phyloP scores from a whole-genome alignment of 2,888 invertebrate genomes.

The Drosophila ezoana region DNA sequence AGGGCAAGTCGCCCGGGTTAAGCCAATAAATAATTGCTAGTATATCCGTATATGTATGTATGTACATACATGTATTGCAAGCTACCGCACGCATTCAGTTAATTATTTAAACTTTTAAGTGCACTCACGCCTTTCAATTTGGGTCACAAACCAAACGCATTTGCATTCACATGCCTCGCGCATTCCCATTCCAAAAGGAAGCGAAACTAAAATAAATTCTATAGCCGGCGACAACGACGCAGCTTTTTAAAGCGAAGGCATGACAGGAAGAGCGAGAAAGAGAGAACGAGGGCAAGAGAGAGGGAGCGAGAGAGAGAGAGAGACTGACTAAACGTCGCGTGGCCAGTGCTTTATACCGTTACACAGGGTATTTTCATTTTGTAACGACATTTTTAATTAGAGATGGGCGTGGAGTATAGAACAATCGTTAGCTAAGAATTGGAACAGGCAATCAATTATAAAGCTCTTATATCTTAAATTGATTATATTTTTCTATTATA shows the following conservation, averaged over 20 bases:
- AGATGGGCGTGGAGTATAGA: background rate
- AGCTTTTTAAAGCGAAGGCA: conserved; percentile 6
- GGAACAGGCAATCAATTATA: background rate
- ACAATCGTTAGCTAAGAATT: background rate
- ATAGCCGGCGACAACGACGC: conserved; percentile 26
- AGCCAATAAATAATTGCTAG: conserved; percentile 1
- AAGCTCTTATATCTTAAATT: no score
- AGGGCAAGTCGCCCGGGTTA: background rate
- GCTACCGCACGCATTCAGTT: conserved; percentile 20
- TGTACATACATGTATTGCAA: conserved; percentile 5
- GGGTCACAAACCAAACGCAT: conserved; percentile 45
- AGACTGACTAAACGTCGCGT: conserved; percentile 49
- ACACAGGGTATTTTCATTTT: background rate
- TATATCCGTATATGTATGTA: background rate
- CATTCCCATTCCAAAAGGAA: conserved; percentile 36
- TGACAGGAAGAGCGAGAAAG: conserved; percentile 1
- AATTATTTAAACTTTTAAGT: conserved; percentile 43
- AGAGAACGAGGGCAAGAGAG: background rate
- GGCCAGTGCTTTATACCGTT: conserved; percentile 50
- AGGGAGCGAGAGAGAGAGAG: background rate
- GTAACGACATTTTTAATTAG: background rate
- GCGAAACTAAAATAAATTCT: conserved; percentile 43
- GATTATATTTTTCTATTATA: background rate
- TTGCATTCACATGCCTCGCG: conserved; percentile 9
- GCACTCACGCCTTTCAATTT: conserved; percentile 36